Base-by-base conservation (phyloP, 2,113 vertebrate species). In the Scomber scombrus region DNA sequence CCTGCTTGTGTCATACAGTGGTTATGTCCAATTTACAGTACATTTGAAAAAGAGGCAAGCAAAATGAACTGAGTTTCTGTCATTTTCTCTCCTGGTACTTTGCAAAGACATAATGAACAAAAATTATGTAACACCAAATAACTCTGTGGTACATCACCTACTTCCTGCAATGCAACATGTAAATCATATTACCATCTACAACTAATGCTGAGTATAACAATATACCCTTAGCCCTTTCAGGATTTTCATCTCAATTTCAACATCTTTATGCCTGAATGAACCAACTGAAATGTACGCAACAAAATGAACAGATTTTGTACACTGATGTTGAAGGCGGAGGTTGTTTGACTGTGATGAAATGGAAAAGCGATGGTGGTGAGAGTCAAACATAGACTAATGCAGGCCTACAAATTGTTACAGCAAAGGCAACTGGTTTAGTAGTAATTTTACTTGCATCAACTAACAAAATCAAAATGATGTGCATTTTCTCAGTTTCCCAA, bases 341-440 rank as follows among this genome's bases (percentile, higher is more conserved):
- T 63, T 57, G 63, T 75, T 87, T 49, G 68, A 81, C 61, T 60
- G 79, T 60, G 43, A 74, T 76, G 80, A 70, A 76, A 82, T 62
- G 21, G 45, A 52, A 68, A 86, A 81, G 68, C 15, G 5, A 69
- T 45, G 66, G 56, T 2, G 7, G 15, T 13, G 68, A 69, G 65
- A 74, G 65, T 78, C 19, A 18, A 80, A 78, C 43, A 49, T 58
- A 80, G 60, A 75, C 71, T 72, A 83, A 84, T 55, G 77, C 34
- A 51, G 75, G 76, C 60, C 85, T 77, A 85, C 73, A 71, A 77
- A 63, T 89, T 82, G 81, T 86, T 67, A 86, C 85, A 86, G 72
- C 85, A 86, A 93, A 93, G 91, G 89, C 91, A 87, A 85, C 81
- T 84, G 88, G 86, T 90, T 88, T 88, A 91, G 60, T 64, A 75